Percentiles rank a stretch among this genome's conserved stretches.
Conservation (phyloP, 2,888 invertebrate species). For the Urechis unicinctus region DNA sequence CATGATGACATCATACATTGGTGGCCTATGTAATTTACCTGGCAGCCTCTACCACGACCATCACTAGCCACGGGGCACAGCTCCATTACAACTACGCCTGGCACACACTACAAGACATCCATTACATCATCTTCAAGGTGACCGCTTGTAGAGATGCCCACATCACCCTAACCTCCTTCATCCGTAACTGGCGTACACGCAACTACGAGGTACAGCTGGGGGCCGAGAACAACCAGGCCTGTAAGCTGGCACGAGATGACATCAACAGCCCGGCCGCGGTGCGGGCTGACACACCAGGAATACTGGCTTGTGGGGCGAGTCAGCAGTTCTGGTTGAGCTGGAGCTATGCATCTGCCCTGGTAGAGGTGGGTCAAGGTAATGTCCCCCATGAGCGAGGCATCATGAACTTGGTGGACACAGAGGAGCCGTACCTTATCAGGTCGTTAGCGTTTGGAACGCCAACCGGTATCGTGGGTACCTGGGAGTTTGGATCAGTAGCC, state of each 20-base stretch:
- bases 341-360: neutral
- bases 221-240: neutral
- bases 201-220: constrained; percentile 3
- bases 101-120: neutral
- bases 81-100: neutral
- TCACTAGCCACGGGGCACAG: neutral
- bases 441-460: neutral
- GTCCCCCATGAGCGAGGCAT: neutral
- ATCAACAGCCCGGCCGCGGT: neutral
- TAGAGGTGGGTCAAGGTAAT: neutral
- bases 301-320: constrained; percentile 2
- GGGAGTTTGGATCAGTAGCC: neutral
- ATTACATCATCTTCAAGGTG: constrained; percentile 3
- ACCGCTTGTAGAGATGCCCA: constrained; percentile 6
- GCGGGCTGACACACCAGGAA: neutral
- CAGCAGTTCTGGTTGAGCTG: constrained; percentile 8
- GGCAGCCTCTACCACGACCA: neutral
- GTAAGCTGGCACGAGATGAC: neutral
- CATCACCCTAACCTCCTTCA: constrained; percentile 2
- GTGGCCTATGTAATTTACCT: neutral
- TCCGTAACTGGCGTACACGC: neutral
- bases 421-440: neutral
- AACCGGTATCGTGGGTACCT: neutral
- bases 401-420: neutral
- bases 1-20: too few species aligned